Base-by-base conservation (phyloP, 2,797 vertebrate genomes). In the Pantherophis vulpinus region DNA sequence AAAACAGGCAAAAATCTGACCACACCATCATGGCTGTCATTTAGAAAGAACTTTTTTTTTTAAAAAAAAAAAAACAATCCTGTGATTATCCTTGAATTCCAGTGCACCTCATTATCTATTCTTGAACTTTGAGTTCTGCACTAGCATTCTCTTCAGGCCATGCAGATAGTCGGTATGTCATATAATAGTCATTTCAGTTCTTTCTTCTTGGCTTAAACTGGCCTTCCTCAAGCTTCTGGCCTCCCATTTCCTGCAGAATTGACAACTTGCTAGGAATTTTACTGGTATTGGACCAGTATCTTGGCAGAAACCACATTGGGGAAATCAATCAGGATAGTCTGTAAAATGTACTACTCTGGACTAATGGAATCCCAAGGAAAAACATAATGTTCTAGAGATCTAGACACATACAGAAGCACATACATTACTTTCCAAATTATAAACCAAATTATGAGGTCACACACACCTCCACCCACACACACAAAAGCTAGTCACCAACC, bases 401-500 rank as follows among this genome's bases (percentile, higher is more conserved):
- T 83, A 47, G 37, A 32, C 37, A 83, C 74, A 47, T 47, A 83
- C 20, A 79, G 11, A 79, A 32, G 37, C 74, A 79, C 20, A 25
- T 42, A 79, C 20, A 47, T 54, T 83, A 47, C 59, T 94, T 97
- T 95, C 95, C 94, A n/a, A 11, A 93, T 60, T 95, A 95, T 59
- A 94, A 11, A 55, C n/a, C 79, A 54, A 59, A 47, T 83, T 47
- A 83, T 47, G 37, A 47, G 1, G 9, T 32, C 51, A 54, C 8
- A 9, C 8, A n/a, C 70, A 37, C 37, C 32, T 3, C 32, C 5
- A 8, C 47, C n/a, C 29, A 47, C 47, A 1, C 47, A 47, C 47
- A 58, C 32, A 79, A 61, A 94, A 25, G 0, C 20, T 25, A 10
- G 4, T 55, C 54, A 93, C n/a, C 42, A 87, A 99, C 98, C 98